These are phyloP conservation scores for Ochotona princeps DNA, from an alignment of 2,113 vertebrate species.

Conservation along the genomic window DNA sequence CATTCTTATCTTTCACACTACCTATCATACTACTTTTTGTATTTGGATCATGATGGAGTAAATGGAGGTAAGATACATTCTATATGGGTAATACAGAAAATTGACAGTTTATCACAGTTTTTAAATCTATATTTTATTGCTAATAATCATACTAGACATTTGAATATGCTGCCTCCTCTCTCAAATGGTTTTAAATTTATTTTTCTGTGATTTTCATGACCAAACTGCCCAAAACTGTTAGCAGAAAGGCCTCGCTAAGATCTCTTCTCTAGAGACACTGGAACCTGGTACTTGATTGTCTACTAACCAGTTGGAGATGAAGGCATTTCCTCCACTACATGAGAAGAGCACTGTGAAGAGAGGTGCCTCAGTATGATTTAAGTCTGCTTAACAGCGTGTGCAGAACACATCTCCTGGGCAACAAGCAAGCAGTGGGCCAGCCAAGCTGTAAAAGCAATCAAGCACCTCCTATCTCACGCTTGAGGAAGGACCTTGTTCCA, in stretches of 20 bases:
- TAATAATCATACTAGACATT: neutral
- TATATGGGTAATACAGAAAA: slow-evolving; percentile 64
- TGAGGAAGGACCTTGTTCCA: slow-evolving; percentile 77
- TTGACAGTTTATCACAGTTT: slow-evolving; percentile 12
- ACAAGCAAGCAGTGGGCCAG: slow-evolving; percentile 91
- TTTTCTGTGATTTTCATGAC: slow-evolving; percentile 79
- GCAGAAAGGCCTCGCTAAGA: slow-evolving; percentile 81
- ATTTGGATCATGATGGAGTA: slow-evolving; percentile 69
- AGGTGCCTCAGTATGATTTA: slow-evolving; percentile 94
- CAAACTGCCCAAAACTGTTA: slow-evolving; percentile 89
- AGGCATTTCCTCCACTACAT: slow-evolving; percentile 93
- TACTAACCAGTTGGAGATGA: slow-evolving; percentile 92
- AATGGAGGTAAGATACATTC: slow-evolving; percentile 49
- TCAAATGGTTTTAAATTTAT: slow-evolving; percentile 69
- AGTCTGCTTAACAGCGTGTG: slow-evolving; percentile 93
- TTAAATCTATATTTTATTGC: neutral
- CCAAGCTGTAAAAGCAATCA: slow-evolving; percentile 87
- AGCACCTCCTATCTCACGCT: slow-evolving; percentile 88
- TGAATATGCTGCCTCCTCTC: neutral
- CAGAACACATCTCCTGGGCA: slow-evolving; percentile 90
- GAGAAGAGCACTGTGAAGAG: slow-evolving; percentile 93
- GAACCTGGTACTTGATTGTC: slow-evolving; percentile 93
- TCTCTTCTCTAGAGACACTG: slow-evolving; percentile 88
- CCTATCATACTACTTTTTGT: slow-evolving; percentile 33
- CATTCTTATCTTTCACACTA: slow-evolving; percentile 55